Evolutionary conservation across 2,113 vertebrate genomes (phyloP), one percentile per base, ranked within the genome.

Genomic region (Chloropsis cyanopogon): DNA sequence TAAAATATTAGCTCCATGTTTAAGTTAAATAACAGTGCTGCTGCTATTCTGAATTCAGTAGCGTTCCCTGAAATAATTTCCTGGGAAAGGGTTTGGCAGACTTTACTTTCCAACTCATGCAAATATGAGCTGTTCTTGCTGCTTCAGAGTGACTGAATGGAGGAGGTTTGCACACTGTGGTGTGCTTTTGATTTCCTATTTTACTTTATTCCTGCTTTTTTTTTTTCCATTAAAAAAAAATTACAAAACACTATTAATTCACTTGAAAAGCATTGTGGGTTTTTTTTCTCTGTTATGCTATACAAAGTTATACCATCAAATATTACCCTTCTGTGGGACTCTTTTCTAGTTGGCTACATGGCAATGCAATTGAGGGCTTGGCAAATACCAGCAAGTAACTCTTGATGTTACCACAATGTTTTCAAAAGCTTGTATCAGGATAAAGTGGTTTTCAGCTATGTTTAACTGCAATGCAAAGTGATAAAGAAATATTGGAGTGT

Each of bases 181-280:
- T 93, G 47, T 80, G 63, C 25, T 88, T 93, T 76, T 90, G 63
- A 88, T 82, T 92, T 95, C 35, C 49, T 63, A 82, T 81, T 78
- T 71, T 59, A 24, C 12, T 82, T 49, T 69, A 73, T 63, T 33
- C 21, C 19, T 64, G 39, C 12, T 2, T 8, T 75, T 60, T 47
- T 37, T 16, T 3, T 1, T 0, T 2, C 8, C 18, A 7, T 53
- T 4, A 4, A 46, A 41, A 60, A 76, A 82, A 17, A 8, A 28
- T 76, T 81, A 60, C 31, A 76, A 60, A 86, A 50, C 33, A 12
- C 47, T 53, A 80, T 31, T 12, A 92, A 81, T 54, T 88, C 54
- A 39, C 42, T 92, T 90, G 79, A 77, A 93, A 83, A 83, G 39
- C 29, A 39, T 37, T 28, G 44, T 47, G 5, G 19, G 4, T 0